Base-by-base conservation (phyloP, 2,888 invertebrate genomes). In the Drosophila austrosaltans region DNA sequence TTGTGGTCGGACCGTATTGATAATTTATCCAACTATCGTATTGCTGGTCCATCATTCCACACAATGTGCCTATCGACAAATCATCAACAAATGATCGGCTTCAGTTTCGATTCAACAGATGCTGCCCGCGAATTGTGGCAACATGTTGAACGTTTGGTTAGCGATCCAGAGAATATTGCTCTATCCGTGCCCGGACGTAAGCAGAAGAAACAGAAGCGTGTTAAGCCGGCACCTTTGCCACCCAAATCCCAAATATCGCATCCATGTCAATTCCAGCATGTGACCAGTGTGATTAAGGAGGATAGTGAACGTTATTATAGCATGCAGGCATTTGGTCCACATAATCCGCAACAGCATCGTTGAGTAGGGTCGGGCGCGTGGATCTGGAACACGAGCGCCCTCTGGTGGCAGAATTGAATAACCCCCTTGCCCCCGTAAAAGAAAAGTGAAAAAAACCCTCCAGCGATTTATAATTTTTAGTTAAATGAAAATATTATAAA, bases 231-330 rank as follows among this genome's bases (percentile, higher is more conserved):
- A 3, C 94, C 94, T 53, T 92, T 95, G 71, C 96, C 96, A 22
- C 95, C 95, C 59, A 97, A 97, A 91, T 94, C 94, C 69, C 96
- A 96, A 91, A 97, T 97, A 79, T 96, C 96, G 57, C 95, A 95
- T 90, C 97, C 97, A 1, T 97, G 96, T 90, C 96, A 96, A 90
- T 97, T 97, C 92, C 95, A 96, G 82, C 97, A 97, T 91, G 95
- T 97, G 75, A 96, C 96, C 61, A 96, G 95, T 82, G 95, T 97
- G 54, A 96, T 96, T 72, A 93, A 94, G 44, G 94, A 94, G 66
- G 96, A 96, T 86, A 93, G 94, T 72, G 93, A 94, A 63, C 93
- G 95, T 72, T 95, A 95, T 81, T 95, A 94, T 89, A 95, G 95
- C 48, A 93, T 96, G 82, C 95, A 95, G 89, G 95, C 95, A 28